Conservation (phyloP, 2,888 invertebrate species). For the Gibbula magus region DNA sequence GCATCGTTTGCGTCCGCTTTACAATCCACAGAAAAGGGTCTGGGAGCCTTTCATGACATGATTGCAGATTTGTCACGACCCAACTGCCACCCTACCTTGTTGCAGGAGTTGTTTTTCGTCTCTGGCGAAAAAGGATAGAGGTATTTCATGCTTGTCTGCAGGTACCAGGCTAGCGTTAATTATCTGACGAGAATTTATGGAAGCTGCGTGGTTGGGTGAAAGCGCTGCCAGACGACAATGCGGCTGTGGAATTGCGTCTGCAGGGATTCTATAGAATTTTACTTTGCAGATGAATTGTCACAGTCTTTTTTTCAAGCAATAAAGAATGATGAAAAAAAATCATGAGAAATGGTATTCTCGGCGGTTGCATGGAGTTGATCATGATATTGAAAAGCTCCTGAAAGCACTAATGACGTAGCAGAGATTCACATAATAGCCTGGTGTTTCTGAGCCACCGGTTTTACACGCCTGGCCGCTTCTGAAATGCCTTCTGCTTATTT, state of each 20-base stretch:
- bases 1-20: conserved; percentile 19
- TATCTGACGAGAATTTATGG: conserved; percentile 25
- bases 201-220: conserved; percentile 22
- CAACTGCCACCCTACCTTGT: not conserved
- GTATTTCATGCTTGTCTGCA: conserved; percentile 25
- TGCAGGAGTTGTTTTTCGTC: conserved; percentile 12
- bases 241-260: conserved; percentile 16
- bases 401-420: conserved; percentile 21
- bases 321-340: conserved; percentile 21
- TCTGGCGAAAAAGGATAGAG: conserved; percentile 17
- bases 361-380: conserved; percentile 14
- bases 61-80: conserved; percentile 21
- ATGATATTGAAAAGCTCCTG: conserved; percentile 13
- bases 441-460: conserved; percentile 18
- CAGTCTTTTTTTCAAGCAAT: conserved; percentile 19
- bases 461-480: conserved; percentile 21
- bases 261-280: conserved; percentile 23
- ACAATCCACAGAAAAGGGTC: conserved; percentile 15
- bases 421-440: conserved; percentile 18
- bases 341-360: not conserved
- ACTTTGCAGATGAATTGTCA: conserved; percentile 20
- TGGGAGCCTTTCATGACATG: conserved; percentile 17
- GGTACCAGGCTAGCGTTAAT: conserved; percentile 21
- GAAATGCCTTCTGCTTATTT: conserved; percentile 26
- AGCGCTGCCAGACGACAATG: conserved; percentile 19